Evolutionary conservation across 1,140 invertebrate species (phyloP), one percentile per base, ranked within the genome.

Genomic region (Chironomus tepperi): DNA sequence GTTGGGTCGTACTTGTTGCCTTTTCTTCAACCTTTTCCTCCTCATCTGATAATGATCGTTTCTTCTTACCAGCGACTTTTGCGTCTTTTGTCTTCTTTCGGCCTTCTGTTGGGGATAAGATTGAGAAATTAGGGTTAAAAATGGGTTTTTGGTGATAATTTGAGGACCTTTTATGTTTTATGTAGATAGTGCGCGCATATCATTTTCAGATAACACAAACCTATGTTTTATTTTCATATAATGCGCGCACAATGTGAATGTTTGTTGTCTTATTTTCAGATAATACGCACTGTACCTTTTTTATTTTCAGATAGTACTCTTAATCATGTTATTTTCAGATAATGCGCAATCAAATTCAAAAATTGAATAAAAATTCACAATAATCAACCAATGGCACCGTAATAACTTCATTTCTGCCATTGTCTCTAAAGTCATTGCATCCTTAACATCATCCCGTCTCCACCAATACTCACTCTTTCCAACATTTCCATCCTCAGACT

Each of bases 51-150:
- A 80, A 77, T 0, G 78, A 77, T 16, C 79, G 80, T 79, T 80
- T 81, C 77, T 81, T 82, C 76, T 82, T 82, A 10, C 78, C 79
- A 12, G 73, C 9, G 0, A 78, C 76, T 79, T 86, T 86, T 43
- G 79, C 78, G 76, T 86, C 85, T 77, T 85, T 85, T 1, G 81
- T 80, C 76, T 85, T 86, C 80, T 88, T 89, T 77, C 87, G 84
- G 77, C 85, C 88, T 81, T 84, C 88, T 88, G 74, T 7, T n/a
- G n/a, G n/a, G n/a, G n/a, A n/a, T 80, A 79, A 19, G 5, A 34
- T 34, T 34, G 24, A n/a, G 24, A 34, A 34, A 34, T 34, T 34
- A 34, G n/a, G n/a, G n/a, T n/a, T n/a, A n/a, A n/a, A n/a, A n/a
- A n/a, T n/a, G 24, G 5, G 5, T 34, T 34, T 34, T 34, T 34